Evolutionary conservation across 2,113 vertebrate species (phyloP), one percentile per base, ranked within the genome.

Genomic region (Gopherus flavomarginatus): DNA sequence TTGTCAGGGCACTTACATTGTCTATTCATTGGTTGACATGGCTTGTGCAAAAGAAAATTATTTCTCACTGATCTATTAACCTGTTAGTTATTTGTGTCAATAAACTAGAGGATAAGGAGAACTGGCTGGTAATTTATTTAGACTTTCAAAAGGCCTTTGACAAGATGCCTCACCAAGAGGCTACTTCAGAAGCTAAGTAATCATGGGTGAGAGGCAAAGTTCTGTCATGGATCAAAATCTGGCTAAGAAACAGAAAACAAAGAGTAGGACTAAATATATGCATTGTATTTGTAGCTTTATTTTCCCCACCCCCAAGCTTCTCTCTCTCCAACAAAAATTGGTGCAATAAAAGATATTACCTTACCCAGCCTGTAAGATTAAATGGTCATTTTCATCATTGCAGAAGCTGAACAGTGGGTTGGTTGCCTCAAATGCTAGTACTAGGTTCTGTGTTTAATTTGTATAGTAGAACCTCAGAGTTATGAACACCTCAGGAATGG

Each of bases 91-190:
- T 86, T 87, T n/a, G 24, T 5, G 1, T 83, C 3, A 86, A 75
- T 72, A 87, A 77, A 56, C 52, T 56, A 90, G 82, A 86, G 88
- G 1, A 81, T 93, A 90, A 83, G 22, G 65, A n/a, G 26, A 49
- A 57, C 52, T 91, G 53, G 72, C 81, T 87, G n/a, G 59, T 1
- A 1, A 81, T 90, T 94, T 47, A 69, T 78, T 62, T 38, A 87
- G 80, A 8, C 16, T 90, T 94, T 93, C 85, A 81, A 95, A 93
- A 88, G 82, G 69, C 52, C 54, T 96, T 92, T 77, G 78, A 89
- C 85, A 89, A 92, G 95, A 87, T 77, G 54, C 17, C 21, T 62
- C 87, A 87, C 16, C 27, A 81, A 95, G 88, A 86, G 78, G 87
- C 0, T 3, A 88, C 77, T 90, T 69, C 42, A 92, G 87, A 72